These are phyloP conservation scores for Gymnothorax javanicus DNA, from an alignment of 2,797 vertebrate genomes.

Conservation along the genomic window DNA sequence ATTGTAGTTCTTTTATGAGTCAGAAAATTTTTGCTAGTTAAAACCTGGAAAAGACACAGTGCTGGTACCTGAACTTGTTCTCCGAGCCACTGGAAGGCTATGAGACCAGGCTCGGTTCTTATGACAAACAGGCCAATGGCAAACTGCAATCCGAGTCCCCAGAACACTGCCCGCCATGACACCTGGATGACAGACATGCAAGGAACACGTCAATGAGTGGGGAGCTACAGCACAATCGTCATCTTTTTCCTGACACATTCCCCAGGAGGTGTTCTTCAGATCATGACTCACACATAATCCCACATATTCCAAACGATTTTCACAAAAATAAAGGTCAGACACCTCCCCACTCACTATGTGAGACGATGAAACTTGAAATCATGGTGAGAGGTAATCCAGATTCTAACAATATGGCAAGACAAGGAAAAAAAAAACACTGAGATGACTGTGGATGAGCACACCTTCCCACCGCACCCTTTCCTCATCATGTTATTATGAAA, in stretches of 20 bases:
- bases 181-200: slow-evolving; percentile 70
- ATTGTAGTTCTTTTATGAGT: neutral
- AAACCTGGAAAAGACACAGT: neutral
- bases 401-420: slow-evolving; percentile 54
- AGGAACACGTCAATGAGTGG: neutral
- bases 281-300: neutral
- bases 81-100: slow-evolving; percentile 89
- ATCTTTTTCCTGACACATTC: neutral
- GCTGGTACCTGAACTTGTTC: slow-evolving; percentile 83
- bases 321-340: neutral
- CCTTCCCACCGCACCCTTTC: neutral
- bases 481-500: neutral
- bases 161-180: slow-evolving; percentile 83
- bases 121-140: slow-evolving; percentile 85
- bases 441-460: slow-evolving; percentile 27
- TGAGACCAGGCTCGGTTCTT: slow-evolving; percentile 82
- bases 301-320: neutral
- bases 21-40: neutral
- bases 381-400: slow-evolving; percentile 53
- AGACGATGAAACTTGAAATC: slow-evolving; percentile 21
- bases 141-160: slow-evolving; percentile 91
- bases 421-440: slow-evolving; percentile 35
- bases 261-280: neutral
- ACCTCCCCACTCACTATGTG: neutral
- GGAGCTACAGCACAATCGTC: neutral